Evolutionary conservation across 2,888 invertebrate genomes (phyloP).

Genomic region (Dryocosmus kuriphilus): DNA sequence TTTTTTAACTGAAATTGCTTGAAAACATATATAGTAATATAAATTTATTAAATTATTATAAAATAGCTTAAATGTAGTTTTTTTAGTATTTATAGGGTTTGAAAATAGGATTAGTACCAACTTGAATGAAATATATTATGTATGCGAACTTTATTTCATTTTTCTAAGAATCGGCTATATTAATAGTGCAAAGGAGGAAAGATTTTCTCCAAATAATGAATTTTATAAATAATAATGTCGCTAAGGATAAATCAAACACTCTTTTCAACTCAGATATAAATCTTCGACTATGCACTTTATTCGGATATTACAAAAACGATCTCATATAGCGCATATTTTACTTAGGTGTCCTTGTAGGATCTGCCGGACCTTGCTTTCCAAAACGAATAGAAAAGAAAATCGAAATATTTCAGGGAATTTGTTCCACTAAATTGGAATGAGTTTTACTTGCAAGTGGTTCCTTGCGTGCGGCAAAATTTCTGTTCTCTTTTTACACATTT

Average conservation of each 20-base stretch:
- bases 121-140: too few species aligned
- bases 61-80: too few species aligned
- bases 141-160: too few species aligned
- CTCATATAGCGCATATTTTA: slow-evolving; percentile 69
- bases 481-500: slow-evolving; percentile 1
- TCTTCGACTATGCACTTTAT: slow-evolving; percentile 73
- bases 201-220: too few species aligned
- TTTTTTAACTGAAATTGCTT: too few species aligned
- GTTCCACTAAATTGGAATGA: slow-evolving; percentile 7
- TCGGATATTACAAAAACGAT: slow-evolving; percentile 75
- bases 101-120: too few species aligned
- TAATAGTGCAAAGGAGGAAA: too few species aligned
- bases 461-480: neutral
- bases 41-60: too few species aligned
- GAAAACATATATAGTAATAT: too few species aligned
- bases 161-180: too few species aligned
- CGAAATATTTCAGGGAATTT: slow-evolving; percentile 11
- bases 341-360: slow-evolving; percentile 64
- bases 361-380: slow-evolving; percentile 57
- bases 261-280: slow-evolving; percentile 51
- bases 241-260: slow-evolving; percentile 9
- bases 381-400: slow-evolving; percentile 16
- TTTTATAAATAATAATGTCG: neutral
- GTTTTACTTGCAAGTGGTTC: neutral
- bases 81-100: too few species aligned